phyloP scores from a whole-genome alignment of 2,888 invertebrate species.

The Pilophorus perplexus region DNA sequence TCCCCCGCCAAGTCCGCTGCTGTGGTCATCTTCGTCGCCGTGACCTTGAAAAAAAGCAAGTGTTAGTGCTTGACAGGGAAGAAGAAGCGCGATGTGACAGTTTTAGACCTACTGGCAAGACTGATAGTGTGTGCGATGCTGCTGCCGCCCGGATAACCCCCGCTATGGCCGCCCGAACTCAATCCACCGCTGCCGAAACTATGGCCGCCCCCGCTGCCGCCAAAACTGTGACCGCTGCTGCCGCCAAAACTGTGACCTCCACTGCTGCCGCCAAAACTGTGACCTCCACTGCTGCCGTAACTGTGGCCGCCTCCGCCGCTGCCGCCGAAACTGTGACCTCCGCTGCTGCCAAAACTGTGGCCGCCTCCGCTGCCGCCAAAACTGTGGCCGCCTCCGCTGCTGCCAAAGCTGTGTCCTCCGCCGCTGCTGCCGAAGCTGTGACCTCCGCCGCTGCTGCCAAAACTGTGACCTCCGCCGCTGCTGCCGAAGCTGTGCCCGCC shows the following conservation, averaged over 20 bases:
- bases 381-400: constrained; percentile 1
- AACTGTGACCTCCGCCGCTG: constrained; percentile 6
- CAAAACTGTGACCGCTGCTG: background rate
- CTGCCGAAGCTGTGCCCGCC: constrained; percentile 22
- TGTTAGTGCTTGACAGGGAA: too few relatives aligned
- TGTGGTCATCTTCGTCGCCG: constrained; percentile 13
- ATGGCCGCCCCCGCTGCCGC: constrained; percentile 10
- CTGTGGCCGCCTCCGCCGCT: constrained; percentile 18
- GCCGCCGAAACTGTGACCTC: constrained; percentile 17
- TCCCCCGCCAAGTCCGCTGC: constrained; percentile 40
- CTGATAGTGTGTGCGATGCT: too few relatives aligned
- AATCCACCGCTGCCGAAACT: constrained; percentile 20
- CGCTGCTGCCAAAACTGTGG: constrained; percentile 22
- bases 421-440: background rate
- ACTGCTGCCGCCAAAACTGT: constrained; percentile 16
- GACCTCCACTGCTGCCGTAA: too few relatives aligned
- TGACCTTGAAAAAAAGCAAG: too few relatives aligned
- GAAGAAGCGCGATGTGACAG: too few relatives aligned
- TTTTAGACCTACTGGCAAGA: too few relatives aligned
- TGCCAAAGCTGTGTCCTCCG: background rate
- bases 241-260: constrained; percentile 3
- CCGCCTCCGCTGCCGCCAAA: constrained; percentile 1
- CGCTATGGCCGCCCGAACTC: constrained; percentile 4
- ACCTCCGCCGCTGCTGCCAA: constrained; percentile 22
- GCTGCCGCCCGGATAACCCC: too few relatives aligned